phyloP scores from a whole-genome alignment of 2,797 vertebrate species.

The Adrianichthys oophorus region DNA sequence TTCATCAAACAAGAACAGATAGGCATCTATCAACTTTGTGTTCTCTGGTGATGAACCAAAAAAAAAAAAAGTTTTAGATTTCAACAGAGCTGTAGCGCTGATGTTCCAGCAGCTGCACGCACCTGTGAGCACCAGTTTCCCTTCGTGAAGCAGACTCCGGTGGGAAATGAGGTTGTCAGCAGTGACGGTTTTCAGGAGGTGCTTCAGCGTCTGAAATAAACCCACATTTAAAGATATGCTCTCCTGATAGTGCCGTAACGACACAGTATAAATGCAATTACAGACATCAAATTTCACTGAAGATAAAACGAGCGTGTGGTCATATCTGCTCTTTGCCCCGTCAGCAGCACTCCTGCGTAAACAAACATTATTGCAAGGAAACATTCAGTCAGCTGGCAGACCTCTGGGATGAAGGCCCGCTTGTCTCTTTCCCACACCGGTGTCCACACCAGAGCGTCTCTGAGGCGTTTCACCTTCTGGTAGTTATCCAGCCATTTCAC shows the following conservation, averaged over 20 bases:
- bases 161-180: conserved; percentile 87
- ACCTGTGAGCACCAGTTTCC: conserved; percentile 85
- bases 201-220: conserved; percentile 82
- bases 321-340: conserved; percentile 2
- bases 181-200: conserved; percentile 83
- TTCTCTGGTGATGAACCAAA: conserved; percentile 65
- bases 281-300: conserved; percentile 14
- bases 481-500: conserved; percentile 94
- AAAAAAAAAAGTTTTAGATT: conserved; percentile 18
- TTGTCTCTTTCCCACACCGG: conserved; percentile 91
- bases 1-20: conserved; percentile 90
- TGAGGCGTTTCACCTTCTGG: conserved; percentile 88
- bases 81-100: not conserved
- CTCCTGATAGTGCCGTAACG: conserved; percentile 2
- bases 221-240: conserved; percentile 1
- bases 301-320: conserved; percentile 10
- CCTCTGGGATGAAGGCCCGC: conserved; percentile 88
- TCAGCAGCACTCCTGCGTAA: conserved; percentile 5
- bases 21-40: conserved; percentile 85
- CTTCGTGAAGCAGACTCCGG: conserved; percentile 85
- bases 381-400: conserved; percentile 41
- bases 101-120: conserved; percentile 36
- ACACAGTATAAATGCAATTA: not conserved
- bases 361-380: not conserved
- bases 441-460: conserved; percentile 89